Evolutionary conservation across 2,888 invertebrate species (phyloP).

Genomic region (Zhuqinia jingwanae): DNA sequence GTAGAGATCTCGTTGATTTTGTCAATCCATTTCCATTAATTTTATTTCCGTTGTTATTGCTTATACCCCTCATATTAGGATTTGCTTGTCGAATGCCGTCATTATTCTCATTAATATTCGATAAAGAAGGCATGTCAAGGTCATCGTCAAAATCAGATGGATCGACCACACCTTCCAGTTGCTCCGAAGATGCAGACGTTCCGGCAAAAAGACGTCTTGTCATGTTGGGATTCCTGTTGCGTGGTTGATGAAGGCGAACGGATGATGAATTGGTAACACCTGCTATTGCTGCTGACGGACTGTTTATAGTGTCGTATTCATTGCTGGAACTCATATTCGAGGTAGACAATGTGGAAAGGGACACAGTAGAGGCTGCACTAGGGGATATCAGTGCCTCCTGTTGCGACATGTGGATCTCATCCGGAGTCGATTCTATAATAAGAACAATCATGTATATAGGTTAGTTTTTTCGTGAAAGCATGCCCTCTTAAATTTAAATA

Average conservation of each 20-base stretch:
- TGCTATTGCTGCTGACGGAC: background rate
- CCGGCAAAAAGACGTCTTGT: conserved; percentile 46
- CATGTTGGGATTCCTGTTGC: conserved; percentile 26
- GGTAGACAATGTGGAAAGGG: conserved; percentile 65
- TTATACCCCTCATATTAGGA: conserved; percentile 24
- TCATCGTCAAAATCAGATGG: conserved; percentile 69
- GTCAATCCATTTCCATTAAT: conserved; percentile 54
- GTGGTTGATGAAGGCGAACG: conserved; percentile 24
- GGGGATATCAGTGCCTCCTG: conserved; percentile 65
- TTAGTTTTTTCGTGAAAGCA: too few relatives aligned
- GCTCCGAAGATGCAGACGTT: conserved; percentile 48
- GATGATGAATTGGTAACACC: conserved; percentile 35
- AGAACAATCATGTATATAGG: conserved; percentile 1
- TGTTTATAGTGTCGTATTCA: conserved; percentile 63
- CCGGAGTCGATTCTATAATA: conserved; percentile 45
- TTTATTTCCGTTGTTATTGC: conserved; percentile 2
- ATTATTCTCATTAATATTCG: conserved; percentile 60
- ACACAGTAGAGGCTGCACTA: conserved; percentile 66
- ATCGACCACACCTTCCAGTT: conserved; percentile 52
- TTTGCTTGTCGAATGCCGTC: conserved; percentile 18
- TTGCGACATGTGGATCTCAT: conserved; percentile 55
- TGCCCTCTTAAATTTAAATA: background rate
- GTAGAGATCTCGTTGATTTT: conserved; percentile 64
- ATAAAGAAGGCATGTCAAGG: conserved; percentile 64
- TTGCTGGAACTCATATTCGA: conserved; percentile 64